phyloP scores from a whole-genome alignment of 2,888 invertebrate species.

The Drosophila fulvimacula region DNA sequence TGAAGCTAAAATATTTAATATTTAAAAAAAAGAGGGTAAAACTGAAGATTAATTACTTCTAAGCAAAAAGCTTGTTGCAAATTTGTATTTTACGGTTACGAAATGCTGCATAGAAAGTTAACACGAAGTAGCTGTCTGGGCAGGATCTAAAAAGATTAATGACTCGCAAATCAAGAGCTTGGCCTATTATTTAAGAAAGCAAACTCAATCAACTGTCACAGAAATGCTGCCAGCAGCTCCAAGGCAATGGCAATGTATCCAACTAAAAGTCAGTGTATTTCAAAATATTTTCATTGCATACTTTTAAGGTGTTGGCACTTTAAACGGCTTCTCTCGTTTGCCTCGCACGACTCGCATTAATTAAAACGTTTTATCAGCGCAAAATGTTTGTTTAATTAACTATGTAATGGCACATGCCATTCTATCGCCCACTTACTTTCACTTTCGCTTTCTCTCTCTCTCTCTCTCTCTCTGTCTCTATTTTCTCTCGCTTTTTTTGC shows the following conservation, averaged over 20 bases:
- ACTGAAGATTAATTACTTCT: not conserved
- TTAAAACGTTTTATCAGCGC: constrained; percentile 73
- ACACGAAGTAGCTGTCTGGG: not conserved
- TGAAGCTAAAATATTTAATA: not conserved
- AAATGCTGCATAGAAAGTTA: not conserved
- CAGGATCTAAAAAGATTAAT: not conserved
- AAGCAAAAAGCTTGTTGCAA: not conserved
- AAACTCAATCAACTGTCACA: not conserved
- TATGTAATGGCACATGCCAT: constrained; percentile 67
- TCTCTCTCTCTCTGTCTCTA: not conserved
- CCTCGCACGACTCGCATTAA: constrained; percentile 54
- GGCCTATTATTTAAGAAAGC: not conserved
- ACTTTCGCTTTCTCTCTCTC: not conserved
- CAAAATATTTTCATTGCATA: constrained; percentile 49
- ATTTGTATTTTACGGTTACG: constrained; percentile 3
- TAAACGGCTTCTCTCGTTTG: constrained; percentile 46
- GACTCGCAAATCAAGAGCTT: not conserved
- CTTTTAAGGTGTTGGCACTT: constrained; percentile 62
- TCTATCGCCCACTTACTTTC: constrained; percentile 5
- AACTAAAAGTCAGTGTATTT: constrained; percentile 18
- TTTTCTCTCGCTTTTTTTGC: not conserved
- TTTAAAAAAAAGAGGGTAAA: not conserved
- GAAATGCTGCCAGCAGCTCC: not conserved
- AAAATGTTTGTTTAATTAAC: constrained; percentile 80
- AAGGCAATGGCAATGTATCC: not conserved